Evolutionary conservation across 1,140 invertebrate species (phyloP), one percentile per base, ranked within the genome.

Genomic region (Diorhabda elongata): DNA sequence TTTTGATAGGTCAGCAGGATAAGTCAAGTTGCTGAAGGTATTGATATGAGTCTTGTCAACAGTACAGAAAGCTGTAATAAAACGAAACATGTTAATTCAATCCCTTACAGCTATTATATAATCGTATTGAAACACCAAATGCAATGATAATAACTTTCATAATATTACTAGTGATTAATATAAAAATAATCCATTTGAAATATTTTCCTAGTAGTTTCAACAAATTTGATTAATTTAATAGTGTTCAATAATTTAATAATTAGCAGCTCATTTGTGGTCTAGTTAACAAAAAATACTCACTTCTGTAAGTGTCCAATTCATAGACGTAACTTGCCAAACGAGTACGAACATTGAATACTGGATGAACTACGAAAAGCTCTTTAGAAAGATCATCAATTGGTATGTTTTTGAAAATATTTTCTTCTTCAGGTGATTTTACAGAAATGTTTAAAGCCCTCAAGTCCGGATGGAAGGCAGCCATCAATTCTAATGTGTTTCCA

Each of bases 11-110:
- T 65, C 83, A 5, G 90, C 68, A 3, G 85, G 79, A 73, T 87
- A 89, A 9, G 80, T 81, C 8, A 79, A 82, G 71, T 86, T 84
- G 75, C 88, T 87, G 80, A 90, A 91, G 0, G 89, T 90, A 67
- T 80, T 84, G 7, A 84, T 83, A 47, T 77, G 76, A 7, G 76
- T 80, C 2, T 81, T 78, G 70, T 90, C 88, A 58, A 91, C 73
- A n/a, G 82, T 76, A 74, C 90, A 91, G 56, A 74, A 80, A 52
- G 82, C 89, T 90, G 79, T 63, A 82, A 80, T 69, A 70, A 73
- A 74, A 75, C 26, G 26, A 26, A 26, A 26, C 26, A 2, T 26
- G 26, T 26, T 26, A 26, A 26, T 26, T 26, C 26, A 26, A 26
- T 26, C 26, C 0, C 26, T 26, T 26, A 26, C 26, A 26, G 26